A percentile compares a stretch with the other conserved stretches of the same genome.
These are phyloP conservation scores for Andinoacara biseriatus DNA, from an alignment of 2,113 vertebrate genomes.

Conservation along the genomic window DNA sequence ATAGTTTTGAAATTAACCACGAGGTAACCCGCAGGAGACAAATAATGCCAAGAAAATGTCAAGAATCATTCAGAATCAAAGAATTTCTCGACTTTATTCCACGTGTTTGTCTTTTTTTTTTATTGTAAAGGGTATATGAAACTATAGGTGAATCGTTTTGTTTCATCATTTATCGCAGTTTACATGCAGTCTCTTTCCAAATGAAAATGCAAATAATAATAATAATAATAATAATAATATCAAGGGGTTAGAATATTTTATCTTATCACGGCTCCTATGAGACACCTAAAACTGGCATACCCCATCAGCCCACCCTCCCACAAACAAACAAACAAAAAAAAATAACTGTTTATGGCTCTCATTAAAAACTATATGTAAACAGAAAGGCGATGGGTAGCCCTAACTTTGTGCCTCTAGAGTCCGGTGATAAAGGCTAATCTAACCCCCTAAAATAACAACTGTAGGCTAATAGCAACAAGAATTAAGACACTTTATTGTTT, in stretches of 20 bases:
- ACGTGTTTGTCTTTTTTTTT: conserved; percentile 72
- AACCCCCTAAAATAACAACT: conserved; percentile 72
- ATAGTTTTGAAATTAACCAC: background rate
- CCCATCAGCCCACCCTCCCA: conserved; percentile 23
- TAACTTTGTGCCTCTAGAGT: conserved; percentile 58
- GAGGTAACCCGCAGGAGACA: background rate
- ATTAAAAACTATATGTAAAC: conserved; percentile 75
- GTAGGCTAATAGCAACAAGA: conserved; percentile 72
- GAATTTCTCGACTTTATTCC: conserved; percentile 60
- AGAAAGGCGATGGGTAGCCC: conserved; percentile 62
- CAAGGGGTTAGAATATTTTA: conserved; percentile 73
- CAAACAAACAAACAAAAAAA: conserved; percentile 23
- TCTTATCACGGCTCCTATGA: conserved; percentile 66
- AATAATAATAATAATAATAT: conserved; percentile 67
- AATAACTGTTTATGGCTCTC: conserved; percentile 72
- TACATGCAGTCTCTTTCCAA: conserved; percentile 83
- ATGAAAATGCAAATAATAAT: conserved; percentile 74
- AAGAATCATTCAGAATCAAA: conserved; percentile 66
- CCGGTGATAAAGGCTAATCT: conserved; percentile 48
- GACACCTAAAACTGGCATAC: conserved; percentile 72
- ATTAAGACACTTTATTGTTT: conserved; percentile 84
- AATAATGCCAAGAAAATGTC: background rate
- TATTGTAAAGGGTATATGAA: conserved; percentile 86
- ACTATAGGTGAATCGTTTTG: conserved; percentile 80
- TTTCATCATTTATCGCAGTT: conserved; percentile 80